Base-by-base conservation (phyloP, 2,888 invertebrate species). In the Agapetus fuscipes region DNA sequence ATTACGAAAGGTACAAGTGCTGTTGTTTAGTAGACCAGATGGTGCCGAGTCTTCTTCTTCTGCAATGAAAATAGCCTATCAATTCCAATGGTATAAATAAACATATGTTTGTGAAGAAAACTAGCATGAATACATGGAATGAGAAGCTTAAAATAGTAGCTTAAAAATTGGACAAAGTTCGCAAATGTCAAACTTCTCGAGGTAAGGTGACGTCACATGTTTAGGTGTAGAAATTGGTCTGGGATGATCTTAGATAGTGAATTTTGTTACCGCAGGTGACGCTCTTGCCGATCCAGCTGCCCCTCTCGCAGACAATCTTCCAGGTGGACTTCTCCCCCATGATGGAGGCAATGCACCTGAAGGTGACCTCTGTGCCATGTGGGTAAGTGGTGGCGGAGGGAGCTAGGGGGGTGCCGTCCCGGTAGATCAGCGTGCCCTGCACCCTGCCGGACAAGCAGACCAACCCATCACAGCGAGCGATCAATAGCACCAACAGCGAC, bases 241-340 rank as follows among this genome's bases (percentile, higher is more conserved):
- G n/a, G n/a, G n/a, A n/a, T n/a, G n/a, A n/a, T n/a, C n/a, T n/a
- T n/a, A n/a, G n/a, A n/a, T n/a, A n/a, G n/a, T n/a, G n/a, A n/a
- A n/a, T n/a, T n/a, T n/a, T n/a, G n/a, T 64, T 59, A 86, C 86
- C 87, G 57, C 87, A 87, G 51, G 77, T 80, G 42, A 82, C 76
- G 34, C 85, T 80, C 52, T 83, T 74, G 14, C 87, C 88, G 43
- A 85, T 78, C 89, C 89, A 89, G 49, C 74, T 77, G 1, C 88
- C 88, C 51, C 87, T 82, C 55, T 87, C 85, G 52, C 88, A 89
- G 39, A 83, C 77, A 15, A 88, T 80, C 50, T 83, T 82, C 89
- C 89, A 89, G 0, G 85, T 83, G 16, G 80, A 83, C 54, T 81
- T 80, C 61, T 86, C 86, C 0, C 83, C 84, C 66, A 84, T 82